Evolutionary conservation across 2,888 invertebrate species (phyloP).

Genomic region (Calameuta idolon): DNA sequence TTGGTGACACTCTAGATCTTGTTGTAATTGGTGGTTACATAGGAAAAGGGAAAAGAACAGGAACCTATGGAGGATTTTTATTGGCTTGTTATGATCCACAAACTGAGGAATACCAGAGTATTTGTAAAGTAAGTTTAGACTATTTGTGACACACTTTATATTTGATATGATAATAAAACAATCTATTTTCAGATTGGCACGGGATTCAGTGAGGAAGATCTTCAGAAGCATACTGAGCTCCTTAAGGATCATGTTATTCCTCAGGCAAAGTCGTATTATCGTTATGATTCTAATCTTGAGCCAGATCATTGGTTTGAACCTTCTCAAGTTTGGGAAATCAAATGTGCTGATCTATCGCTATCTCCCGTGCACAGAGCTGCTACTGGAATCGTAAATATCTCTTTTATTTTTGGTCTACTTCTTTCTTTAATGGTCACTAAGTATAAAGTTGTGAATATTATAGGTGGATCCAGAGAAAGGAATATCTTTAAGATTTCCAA

Average conservation of each 20-base stretch:
- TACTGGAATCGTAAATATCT: slow-evolving; percentile 77
- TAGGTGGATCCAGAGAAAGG: slow-evolving; percentile 90
- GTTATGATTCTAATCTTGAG: slow-evolving; percentile 78
- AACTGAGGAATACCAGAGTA: slow-evolving; percentile 91
- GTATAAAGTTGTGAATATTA: neutral
- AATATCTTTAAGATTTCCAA: slow-evolving; percentile 94
- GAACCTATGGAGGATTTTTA: slow-evolving; percentile 94
- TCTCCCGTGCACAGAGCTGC: slow-evolving; percentile 95
- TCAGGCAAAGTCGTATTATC: slow-evolving; percentile 83
- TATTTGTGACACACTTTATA: slow-evolving; percentile 17
- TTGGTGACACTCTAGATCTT: slow-evolving; percentile 95
- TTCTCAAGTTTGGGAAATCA: slow-evolving; percentile 93
- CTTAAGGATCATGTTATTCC: slow-evolving; percentile 82
- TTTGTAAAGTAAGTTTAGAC: slow-evolving; percentile 80
- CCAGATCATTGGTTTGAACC: slow-evolving; percentile 94
- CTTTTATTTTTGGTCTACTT: neutral
- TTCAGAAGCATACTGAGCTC: slow-evolving; percentile 80
- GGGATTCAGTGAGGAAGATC: slow-evolving; percentile 93
- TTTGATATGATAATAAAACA: slow-evolving; percentile 7
- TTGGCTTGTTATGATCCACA: slow-evolving; percentile 92
- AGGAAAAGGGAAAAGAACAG: slow-evolving; percentile 94
- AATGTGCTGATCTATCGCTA: slow-evolving; percentile 96
- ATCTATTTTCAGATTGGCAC: slow-evolving; percentile 78
- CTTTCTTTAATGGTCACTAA: slow-evolving; percentile 3
- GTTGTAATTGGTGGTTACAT: slow-evolving; percentile 95